Evolutionary conservation across 2,113 vertebrate genomes (phyloP).

Genomic region (Hymenochirus boettgeri): DNA sequence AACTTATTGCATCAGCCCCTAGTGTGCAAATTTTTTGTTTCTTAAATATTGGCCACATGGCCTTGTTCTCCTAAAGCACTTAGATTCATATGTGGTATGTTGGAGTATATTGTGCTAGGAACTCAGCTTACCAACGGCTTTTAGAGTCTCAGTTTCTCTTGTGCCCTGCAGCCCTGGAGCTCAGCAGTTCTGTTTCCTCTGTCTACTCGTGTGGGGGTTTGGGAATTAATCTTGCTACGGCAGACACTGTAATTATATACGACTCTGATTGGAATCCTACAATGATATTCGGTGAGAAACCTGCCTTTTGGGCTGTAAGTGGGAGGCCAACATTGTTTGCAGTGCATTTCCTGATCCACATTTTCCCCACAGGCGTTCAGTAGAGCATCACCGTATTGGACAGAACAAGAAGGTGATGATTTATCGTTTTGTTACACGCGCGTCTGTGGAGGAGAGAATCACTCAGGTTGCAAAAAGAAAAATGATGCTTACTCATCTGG

Average conservation of each 20-base stretch:
- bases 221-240: conserved; percentile 95
- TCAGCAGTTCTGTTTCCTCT: conserved; percentile 96
- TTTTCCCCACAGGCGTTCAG: conserved; percentile 82
- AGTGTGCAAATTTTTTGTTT: no score
- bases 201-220: conserved; percentile 93
- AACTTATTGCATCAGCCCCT: no score
- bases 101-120: no score
- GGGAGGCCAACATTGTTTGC: background rate
- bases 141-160: background rate
- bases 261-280: conserved; percentile 98
- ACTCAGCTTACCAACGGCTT: no score
- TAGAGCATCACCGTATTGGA: conserved; percentile 93
- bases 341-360: background rate
- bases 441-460: conserved; percentile 95
- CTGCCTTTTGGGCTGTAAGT: background rate
- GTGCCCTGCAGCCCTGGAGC: conserved; percentile 78
- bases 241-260: conserved; percentile 95
- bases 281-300: conserved; percentile 86
- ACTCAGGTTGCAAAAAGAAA: conserved; percentile 98
- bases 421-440: conserved; percentile 95
- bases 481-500: conserved; percentile 97
- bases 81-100: no score
- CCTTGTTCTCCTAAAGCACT: no score
- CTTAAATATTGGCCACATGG: no score
- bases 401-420: conserved; percentile 99